Base-by-base conservation (phyloP, 2,797 vertebrate species). In the Streptopelia turtur region DNA sequence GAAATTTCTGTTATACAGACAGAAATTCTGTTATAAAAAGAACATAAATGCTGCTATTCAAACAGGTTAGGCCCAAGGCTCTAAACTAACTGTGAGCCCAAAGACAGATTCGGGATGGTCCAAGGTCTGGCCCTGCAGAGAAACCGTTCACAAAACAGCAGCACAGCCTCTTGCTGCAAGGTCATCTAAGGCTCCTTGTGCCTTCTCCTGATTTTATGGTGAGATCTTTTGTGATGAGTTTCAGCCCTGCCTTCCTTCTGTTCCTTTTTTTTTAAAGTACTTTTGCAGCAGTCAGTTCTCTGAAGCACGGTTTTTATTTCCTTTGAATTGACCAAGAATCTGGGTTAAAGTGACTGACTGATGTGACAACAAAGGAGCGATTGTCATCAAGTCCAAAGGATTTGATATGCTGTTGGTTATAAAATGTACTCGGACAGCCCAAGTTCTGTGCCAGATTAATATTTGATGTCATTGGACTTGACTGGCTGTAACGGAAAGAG, bases 391-490 rank as follows among this genome's bases (percentile, higher is more conserved):
- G 90, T 92, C 94, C 86, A 66, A 89, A 89, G 56, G 83, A 82
- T 92, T 95, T 95, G 92, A 89, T 94, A 81, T 70, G 78, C 93
- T 94, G 47, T 53, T 94, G 68, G 74, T 93, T 94, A 87, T 70
- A 87, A 90, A 94, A 95, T 47, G 83, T 79, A 80, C 86, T 92
- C 0, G 9, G 90, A 90, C 81, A 87, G 92, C 74, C 88, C 92
- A 89, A n/a, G 66, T 92, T 95, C 75, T 74, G 77, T 94, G 89
- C 92, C 83, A 84, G 90, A 92, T 89, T 93, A 89, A 90, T 94
- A 87, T 82, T 87, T 95, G 94, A 94, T 96, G 92, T 95, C 94
- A 95, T 93, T 82, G 74, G 86, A 95, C 81, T 94, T 95, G 94
- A 96, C 95, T 93, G 81, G 86, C 94, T 94, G 88, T 92, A 92